Evolutionary conservation across 1,140 invertebrate species (phyloP), one percentile per base, ranked within the genome.

Genomic region (Trinorchestia longiramus): DNA sequence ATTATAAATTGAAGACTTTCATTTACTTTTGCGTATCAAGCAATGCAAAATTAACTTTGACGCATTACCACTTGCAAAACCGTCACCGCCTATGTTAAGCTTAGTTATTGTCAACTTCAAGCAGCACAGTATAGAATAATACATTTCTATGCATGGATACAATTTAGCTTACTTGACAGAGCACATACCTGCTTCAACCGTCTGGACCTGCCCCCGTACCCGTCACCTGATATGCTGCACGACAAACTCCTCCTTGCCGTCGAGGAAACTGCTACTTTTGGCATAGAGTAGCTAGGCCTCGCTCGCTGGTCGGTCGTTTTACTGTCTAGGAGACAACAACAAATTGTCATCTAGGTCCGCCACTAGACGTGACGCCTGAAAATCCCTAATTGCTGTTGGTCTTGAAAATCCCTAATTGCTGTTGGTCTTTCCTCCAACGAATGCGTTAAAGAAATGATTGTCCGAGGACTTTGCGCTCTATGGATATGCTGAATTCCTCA

Each of bases 121-220:
- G 62, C 28, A 23, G 28, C 28, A 36, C 3, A 77, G 1, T 11
- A 36, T 77, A 23, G 1, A 36, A 77, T 91, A 96, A 95, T 42
- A 43, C 95, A 95, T 96, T 53, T 96, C 91, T 96, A 87, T 57
- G 62, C 15, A 77, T 11, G 62, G 36, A 77, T 77, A 23, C 1
- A 77, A 23, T 77, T 77, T 97, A 97, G 96, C 96, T 97, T 96
- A 97, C 77, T 96, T 97, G 98, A 95, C 97, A 98, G 98, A 96
- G 99, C 99, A 15, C 99, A 99, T 97, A 99, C 99, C 0, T 99
- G 99, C 97, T 99, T 99, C 98, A 99, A 99, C 98, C 98, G 99
- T 15, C 97, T 99, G 97, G 99, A 99, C 97, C 98, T 99, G 96
- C 99, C 99, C 92, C 98, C 99, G 0, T 99, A 99, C 98, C 98